Percentiles rank a stretch among this genome's conserved stretches.
These are phyloP conservation scores for Girardinus metallicus DNA, from an alignment of 2,797 vertebrate genomes.

Conservation along the genomic window DNA sequence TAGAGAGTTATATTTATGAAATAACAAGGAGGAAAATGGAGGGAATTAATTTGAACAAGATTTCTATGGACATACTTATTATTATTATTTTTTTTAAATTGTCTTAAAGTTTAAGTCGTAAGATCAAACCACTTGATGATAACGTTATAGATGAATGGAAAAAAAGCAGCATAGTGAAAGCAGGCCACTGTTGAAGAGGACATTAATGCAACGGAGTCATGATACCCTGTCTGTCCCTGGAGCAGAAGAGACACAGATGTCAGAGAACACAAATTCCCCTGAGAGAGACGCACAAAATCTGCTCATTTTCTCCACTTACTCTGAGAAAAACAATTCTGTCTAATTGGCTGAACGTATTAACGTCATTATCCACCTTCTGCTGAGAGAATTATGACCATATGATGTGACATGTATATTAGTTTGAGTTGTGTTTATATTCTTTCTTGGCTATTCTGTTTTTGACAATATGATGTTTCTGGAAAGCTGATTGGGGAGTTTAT, in stretches of 20 bases:
- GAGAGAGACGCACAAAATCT: slow-evolving; percentile 62
- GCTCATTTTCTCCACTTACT: slow-evolving; percentile 55
- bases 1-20: slow-evolving; percentile 1
- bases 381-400: slow-evolving; percentile 60
- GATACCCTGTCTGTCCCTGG: slow-evolving; percentile 54
- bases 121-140: slow-evolving; percentile 9
- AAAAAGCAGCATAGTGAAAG: slow-evolving; percentile 35
- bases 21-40: not conserved
- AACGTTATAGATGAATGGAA: slow-evolving; percentile 9
- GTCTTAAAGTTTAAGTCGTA: not conserved
- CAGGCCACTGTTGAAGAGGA: slow-evolving; percentile 16
- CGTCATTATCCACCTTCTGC: slow-evolving; percentile 63
- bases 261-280: slow-evolving; percentile 65
- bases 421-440: slow-evolving; percentile 24
- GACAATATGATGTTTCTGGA: not conserved
- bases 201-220: slow-evolving; percentile 35
- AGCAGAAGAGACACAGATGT: slow-evolving; percentile 73
- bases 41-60: not conserved
- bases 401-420: no score
- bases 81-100: not conserved
- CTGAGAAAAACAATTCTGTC: slow-evolving; percentile 36
- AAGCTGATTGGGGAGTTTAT: not conserved
- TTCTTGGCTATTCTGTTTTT: slow-evolving; percentile 1
- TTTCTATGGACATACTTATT: not conserved
- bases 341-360: slow-evolving; percentile 61